Evolutionary conservation across 2,888 invertebrate genomes (phyloP), one percentile per base, ranked within the genome.

Genomic region (Stegana nigrithorax): DNA sequence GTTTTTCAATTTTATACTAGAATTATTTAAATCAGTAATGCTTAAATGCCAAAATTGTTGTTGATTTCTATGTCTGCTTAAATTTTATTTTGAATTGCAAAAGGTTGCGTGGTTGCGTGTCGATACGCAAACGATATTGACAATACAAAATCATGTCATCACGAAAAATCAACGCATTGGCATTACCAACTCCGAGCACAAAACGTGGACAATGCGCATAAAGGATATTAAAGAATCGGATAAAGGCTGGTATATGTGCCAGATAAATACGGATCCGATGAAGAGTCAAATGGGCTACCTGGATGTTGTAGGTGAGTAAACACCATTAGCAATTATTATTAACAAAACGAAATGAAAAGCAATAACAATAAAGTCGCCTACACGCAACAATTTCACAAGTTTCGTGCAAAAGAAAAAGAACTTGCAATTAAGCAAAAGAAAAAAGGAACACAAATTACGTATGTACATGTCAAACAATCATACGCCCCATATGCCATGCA

Each of bases 61-160:
- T n/a, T n/a, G n/a, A n/a, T n/a, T n/a, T n/a, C n/a, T n/a, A n/a
- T n/a, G n/a, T n/a, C n/a, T 29, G 6, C 6, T 29, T 29, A 29
- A 29, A 29, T 29, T 29, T 44, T 5, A 44, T n/a, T 7, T 17
- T 44, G n/a, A 19, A 19, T 44, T 29, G 29, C 29, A 45, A 26
- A 68, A 85, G 85, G 85, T 85, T 39, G 85, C 85, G 78, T 85
- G 85, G 85, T 79, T 85, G 66, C 81, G 85, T 65, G 85, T 85
- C 26, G 95, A 95, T 86, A 95, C 94, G 1, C 95, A 95, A 83
- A 95, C 95, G 0, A 94, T 95, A 74, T 88, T 95, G 64, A 94
- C 95, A 6, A 95, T 95, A 75, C 94, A 94, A 62, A 92, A 90
- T 72, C 93, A 95, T 86, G 94, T 95, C 72, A 95, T 95, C 82